These are phyloP conservation scores for Drosophila antonietae DNA, from an alignment of 2,888 invertebrate genomes.

Conservation along the genomic window DNA sequence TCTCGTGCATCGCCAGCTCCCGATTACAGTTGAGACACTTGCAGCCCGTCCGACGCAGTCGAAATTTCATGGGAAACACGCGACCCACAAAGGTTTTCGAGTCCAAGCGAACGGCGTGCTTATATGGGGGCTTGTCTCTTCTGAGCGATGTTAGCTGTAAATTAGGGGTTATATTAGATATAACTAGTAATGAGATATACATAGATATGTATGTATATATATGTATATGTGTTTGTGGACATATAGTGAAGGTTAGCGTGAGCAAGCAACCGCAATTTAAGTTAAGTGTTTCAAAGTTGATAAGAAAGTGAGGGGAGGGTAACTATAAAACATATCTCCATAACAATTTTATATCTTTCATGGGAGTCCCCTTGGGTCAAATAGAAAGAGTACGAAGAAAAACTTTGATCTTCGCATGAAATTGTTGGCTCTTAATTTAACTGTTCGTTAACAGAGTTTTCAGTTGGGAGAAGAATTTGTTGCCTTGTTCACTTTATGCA, in stretches of 20 bases:
- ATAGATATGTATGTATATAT: too few relatives aligned
- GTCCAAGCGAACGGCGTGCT: constrained; percentile 37
- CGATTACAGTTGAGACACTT: constrained; percentile 41
- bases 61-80: constrained; percentile 52
- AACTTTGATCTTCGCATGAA: background rate
- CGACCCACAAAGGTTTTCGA: constrained; percentile 48
- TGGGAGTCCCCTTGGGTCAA: background rate
- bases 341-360: too few relatives aligned
- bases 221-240: too few relatives aligned
- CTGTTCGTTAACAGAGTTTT: background rate
- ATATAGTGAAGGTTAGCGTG: too few relatives aligned
- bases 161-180: background rate
- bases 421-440: too few relatives aligned
- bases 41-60: constrained; percentile 22
- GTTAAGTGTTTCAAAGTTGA: too few relatives aligned
- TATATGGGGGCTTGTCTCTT: constrained; percentile 28
- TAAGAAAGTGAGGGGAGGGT: too few relatives aligned
- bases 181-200: background rate
- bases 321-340: too few relatives aligned
- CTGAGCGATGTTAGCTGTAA: background rate
- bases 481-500: background rate
- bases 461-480: background rate
- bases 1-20: constrained; percentile 27
- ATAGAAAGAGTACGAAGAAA: background rate
- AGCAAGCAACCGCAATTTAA: too few relatives aligned